Conservation (phyloP, 2,888 invertebrate genomes). For the Caenorhabditis sp. region DNA sequence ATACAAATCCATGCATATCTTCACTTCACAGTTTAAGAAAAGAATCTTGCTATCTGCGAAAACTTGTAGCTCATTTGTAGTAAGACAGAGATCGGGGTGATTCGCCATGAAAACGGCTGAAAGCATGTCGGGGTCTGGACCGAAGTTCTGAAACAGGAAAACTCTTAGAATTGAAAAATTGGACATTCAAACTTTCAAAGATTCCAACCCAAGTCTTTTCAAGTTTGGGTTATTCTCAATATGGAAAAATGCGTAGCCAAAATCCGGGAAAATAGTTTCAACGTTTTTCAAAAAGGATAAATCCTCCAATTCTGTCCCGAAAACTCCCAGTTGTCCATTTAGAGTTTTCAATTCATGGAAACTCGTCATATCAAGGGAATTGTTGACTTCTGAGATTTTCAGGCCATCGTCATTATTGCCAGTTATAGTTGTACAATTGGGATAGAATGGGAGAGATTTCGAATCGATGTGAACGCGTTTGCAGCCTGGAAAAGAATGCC, state of each 20-base stretch:
- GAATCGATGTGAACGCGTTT: neutral
- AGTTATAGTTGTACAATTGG: neutral
- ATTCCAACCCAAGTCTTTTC: constrained; percentile 1
- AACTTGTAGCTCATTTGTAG: constrained; percentile 6
- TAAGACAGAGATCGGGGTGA: constrained; percentile 23
- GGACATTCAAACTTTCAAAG: neutral
- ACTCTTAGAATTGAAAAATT: neutral
- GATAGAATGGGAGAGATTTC: neutral
- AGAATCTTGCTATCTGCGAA: neutral
- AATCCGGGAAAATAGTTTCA: neutral
- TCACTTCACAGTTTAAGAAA: neutral
- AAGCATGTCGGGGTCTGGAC: too few species aligned
- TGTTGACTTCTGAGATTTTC: neutral
- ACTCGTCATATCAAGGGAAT: neutral
- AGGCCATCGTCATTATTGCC: neutral
- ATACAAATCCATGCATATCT: neutral
- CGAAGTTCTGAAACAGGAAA: too few species aligned
- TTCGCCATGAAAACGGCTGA: neutral
- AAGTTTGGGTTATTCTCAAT: neutral
- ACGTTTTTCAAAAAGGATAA: constrained; percentile 3
- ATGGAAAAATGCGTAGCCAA: neutral
- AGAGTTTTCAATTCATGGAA: neutral
- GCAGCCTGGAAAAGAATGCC: neutral
- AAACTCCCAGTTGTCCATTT: neutral
- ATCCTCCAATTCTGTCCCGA: neutral